Evolutionary conservation across 2,113 vertebrate species (phyloP).

Genomic region (Rhineura floridana): DNA sequence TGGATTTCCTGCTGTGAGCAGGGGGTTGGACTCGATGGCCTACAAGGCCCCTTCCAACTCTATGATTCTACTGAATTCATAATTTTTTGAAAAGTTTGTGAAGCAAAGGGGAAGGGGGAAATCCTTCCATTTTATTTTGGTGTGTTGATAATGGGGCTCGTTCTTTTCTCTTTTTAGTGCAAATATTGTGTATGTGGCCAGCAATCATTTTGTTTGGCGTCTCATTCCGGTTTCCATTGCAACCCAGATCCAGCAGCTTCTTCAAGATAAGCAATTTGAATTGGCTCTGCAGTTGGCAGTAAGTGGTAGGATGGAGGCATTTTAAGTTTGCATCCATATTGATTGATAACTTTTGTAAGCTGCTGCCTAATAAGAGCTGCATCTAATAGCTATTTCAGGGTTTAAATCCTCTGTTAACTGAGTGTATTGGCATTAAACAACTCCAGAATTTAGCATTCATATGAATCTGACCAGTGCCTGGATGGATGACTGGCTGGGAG

Average conservation of each 20-base stretch:
- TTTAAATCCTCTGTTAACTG: neutral
- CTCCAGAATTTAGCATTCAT: neutral
- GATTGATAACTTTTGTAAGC: neutral
- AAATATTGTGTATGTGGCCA: conserved; percentile 96
- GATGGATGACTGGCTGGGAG: too few species aligned
- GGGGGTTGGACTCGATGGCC: too few species aligned
- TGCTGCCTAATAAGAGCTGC: neutral
- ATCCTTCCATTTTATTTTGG: neutral
- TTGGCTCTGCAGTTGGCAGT: conserved; percentile 95
- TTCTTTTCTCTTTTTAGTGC: conserved; percentile 75
- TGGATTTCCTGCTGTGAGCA: too few species aligned
- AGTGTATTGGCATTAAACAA: neutral
- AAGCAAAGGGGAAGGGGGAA: neutral
- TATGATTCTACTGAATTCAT: conserved; percentile 1
- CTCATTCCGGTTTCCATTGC: conserved; percentile 96
- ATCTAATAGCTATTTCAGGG: neutral
- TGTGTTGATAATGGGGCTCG: conserved; percentile 15
- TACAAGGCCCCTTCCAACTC: too few species aligned
- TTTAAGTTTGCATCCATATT: neutral
- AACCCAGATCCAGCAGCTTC: conserved; percentile 94
- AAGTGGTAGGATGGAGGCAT: conserved; percentile 67
- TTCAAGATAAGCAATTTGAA: conserved; percentile 98
- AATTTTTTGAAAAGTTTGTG: neutral
- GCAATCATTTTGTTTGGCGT: conserved; percentile 99
- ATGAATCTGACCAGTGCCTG: neutral